phyloP scores from a whole-genome alignment of 2,888 invertebrate species.

The Cryptus viduatorius region DNA sequence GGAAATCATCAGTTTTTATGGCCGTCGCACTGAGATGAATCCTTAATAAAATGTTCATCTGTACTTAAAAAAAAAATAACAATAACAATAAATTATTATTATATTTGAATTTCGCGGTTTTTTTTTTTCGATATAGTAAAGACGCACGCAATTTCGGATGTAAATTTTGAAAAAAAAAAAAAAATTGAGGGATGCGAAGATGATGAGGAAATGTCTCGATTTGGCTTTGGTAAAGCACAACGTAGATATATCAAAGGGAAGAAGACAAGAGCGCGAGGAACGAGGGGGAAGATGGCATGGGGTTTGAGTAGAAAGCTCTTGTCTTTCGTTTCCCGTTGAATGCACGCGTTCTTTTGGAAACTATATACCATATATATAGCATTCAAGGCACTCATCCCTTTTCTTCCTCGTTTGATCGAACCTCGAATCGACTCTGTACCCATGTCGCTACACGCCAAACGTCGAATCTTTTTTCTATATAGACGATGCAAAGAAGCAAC shows the following conservation, averaged over 20 bases:
- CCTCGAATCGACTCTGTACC: conserved; percentile 40
- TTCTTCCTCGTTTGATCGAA: conserved; percentile 46
- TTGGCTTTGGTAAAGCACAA: conserved; percentile 28
- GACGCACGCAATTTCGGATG: neutral
- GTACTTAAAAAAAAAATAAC: neutral
- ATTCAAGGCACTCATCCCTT: conserved; percentile 3
- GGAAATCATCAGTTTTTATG: no score
- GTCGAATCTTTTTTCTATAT: conserved; percentile 22
- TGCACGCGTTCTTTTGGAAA: conserved; percentile 40
- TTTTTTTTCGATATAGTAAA: no score
- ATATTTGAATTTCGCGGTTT: neutral
- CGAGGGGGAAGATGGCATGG: neutral
- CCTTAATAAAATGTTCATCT: neutral
- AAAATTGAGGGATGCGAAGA: conserved; percentile 15
- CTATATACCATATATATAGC: conserved; percentile 8
- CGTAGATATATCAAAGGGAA: conserved; percentile 24
- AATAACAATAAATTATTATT: neutral
- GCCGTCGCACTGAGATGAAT: no score
- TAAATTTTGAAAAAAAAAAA: neutral
- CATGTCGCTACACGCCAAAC: conserved; percentile 17
- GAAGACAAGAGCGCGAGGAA: neutral
- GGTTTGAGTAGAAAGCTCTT: conserved; percentile 36
- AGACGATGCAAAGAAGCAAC: neutral
- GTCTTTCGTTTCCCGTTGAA: conserved; percentile 47
- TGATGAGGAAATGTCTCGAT: conserved; percentile 36